phyloP scores from a whole-genome alignment of 2,888 invertebrate genomes.

The Morinoia aosen region DNA sequence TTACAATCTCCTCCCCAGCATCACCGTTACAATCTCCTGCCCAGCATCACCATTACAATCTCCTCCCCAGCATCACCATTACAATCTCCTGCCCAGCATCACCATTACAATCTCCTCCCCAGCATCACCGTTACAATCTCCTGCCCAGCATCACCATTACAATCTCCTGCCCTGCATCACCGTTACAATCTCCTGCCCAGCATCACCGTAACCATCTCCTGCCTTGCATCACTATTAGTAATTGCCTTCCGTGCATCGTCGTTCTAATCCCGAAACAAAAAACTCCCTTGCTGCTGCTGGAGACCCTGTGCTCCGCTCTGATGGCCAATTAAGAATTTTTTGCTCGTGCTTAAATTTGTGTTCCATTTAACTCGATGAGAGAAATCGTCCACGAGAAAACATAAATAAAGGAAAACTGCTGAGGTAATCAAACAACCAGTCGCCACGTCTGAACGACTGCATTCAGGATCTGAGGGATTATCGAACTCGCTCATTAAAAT shows the following conservation, averaged over 20 bases:
- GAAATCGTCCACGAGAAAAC: background rate
- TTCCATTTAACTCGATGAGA: background rate
- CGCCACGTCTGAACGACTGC: background rate
- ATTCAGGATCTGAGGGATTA: background rate
- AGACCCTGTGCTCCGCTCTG: background rate
- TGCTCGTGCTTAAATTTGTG: background rate
- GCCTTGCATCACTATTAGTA: background rate
- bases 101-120: no score
- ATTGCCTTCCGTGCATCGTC: background rate
- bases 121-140: no score
- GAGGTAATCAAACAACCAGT: background rate
- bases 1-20: no score
- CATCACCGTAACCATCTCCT: no score
- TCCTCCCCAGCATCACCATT: no score
- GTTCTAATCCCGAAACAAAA: background rate
- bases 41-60: no score
- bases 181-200: no score
- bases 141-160: no score
- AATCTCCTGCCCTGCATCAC: no score
- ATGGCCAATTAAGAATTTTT: slow-evolving; percentile 1
- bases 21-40: no score
- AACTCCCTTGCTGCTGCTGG: background rate
- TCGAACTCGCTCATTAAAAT: background rate
- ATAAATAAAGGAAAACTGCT: background rate
- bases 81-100: no score